These are phyloP conservation scores for Epistrophe grossulariae DNA, from an alignment of 2,888 invertebrate genomes.

Conservation along the genomic window DNA sequence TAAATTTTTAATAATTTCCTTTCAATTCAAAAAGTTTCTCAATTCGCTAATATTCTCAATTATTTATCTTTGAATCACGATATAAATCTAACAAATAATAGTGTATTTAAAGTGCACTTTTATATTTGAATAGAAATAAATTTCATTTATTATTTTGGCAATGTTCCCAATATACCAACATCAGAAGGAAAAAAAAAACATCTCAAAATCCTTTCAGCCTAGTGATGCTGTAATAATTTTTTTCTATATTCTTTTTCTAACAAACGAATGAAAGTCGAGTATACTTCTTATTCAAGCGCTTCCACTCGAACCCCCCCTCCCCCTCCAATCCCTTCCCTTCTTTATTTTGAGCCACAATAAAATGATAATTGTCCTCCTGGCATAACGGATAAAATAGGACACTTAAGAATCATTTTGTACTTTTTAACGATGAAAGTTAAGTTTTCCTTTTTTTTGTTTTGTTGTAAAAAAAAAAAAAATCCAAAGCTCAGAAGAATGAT, in stretches of 20 bases:
- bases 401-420: slow-evolving; percentile 72
- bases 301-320: slow-evolving; percentile 1
- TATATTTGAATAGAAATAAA: slow-evolving; percentile 35
- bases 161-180: slow-evolving; percentile 40
- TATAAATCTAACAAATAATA: background rate
- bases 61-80: background rate
- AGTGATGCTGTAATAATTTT: slow-evolving; percentile 57
- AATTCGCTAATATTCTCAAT: background rate
- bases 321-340: slow-evolving; percentile 14
- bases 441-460: slow-evolving; percentile 40
- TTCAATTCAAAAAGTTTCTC: background rate
- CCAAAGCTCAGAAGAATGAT: background rate
- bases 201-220: slow-evolving; percentile 45
- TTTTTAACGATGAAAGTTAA: slow-evolving; percentile 72
- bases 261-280: slow-evolving; percentile 45
- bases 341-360: slow-evolving; percentile 66
- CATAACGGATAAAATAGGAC: slow-evolving; percentile 65
- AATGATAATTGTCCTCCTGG: slow-evolving; percentile 71
- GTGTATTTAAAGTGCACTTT: slow-evolving; percentile 10
- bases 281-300: slow-evolving; percentile 56
- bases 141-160: slow-evolving; percentile 53
- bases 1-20: slow-evolving; percentile 16
- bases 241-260: slow-evolving; percentile 21
- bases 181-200: slow-evolving; percentile 1
- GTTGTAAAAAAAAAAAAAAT: background rate